phyloP scores from a whole-genome alignment of 1,140 invertebrate species.

The Fopius arisanus region DNA sequence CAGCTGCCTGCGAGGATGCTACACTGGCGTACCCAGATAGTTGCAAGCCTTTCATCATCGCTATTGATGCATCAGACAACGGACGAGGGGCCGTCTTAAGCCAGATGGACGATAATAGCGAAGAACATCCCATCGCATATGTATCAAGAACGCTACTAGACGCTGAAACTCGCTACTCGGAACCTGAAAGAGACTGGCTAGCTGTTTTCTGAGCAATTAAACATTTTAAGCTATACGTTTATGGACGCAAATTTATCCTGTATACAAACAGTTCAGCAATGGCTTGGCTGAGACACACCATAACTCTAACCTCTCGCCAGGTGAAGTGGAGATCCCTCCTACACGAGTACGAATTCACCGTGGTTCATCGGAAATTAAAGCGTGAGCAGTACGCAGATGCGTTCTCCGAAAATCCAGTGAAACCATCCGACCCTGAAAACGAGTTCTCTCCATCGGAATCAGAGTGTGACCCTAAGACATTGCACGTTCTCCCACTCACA shows the following conservation, averaged over 20 bases:
- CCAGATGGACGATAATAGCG: background rate
- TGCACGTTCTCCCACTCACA: too few relatives aligned
- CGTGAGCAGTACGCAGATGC: background rate
- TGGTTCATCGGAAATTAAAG: background rate
- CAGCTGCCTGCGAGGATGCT: slow-evolving; percentile 24
- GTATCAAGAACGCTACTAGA: slow-evolving; percentile 37
- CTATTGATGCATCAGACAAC: slow-evolving; percentile 32
- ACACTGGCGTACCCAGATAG: slow-evolving; percentile 38
- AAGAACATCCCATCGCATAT: slow-evolving; percentile 38
- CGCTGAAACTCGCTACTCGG: slow-evolving; percentile 41
- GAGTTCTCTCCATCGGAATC: too few relatives aligned
- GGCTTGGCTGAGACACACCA: slow-evolving; percentile 42
- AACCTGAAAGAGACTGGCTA: slow-evolving; percentile 32
- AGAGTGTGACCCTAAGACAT: too few relatives aligned
- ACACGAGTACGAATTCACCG: background rate
- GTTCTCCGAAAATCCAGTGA: background rate
- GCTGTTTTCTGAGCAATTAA: slow-evolving; percentile 47
- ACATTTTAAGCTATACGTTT: slow-evolving; percentile 57
- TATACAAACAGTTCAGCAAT: slow-evolving; percentile 60
- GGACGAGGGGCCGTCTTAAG: slow-evolving; percentile 33
- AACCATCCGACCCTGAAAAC: too few relatives aligned
- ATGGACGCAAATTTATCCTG: slow-evolving; percentile 55
- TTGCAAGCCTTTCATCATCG: slow-evolving; percentile 32
- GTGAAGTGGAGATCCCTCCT: background rate
- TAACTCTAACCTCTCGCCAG: background rate